Evolutionary conservation across 64 coral and sea anemone genomes (phyloP).

Genomic region (Trachythela sp.): DNA sequence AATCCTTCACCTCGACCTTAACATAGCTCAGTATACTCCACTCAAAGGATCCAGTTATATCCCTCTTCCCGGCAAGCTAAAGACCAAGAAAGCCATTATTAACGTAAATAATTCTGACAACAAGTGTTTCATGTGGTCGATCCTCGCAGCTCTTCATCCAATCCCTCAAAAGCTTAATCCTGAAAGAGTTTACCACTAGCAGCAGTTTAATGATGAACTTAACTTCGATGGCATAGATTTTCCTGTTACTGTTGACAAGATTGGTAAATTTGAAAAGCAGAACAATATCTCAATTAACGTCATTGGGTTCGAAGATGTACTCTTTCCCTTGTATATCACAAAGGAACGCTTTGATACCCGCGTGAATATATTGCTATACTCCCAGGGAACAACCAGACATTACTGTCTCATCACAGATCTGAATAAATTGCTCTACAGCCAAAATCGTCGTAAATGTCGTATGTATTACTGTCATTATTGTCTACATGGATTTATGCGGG

Average conservation of each 20-base stretch:
- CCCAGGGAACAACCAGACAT: not conserved
- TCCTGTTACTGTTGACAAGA: conserved; percentile 22
- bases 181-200: not conserved
- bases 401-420: conserved; percentile 43
- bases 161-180: not conserved
- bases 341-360: conserved; percentile 13
- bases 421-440: not conserved
- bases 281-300: conserved; percentile 42
- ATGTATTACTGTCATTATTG: conserved; percentile 27
- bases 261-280: conserved; percentile 52
- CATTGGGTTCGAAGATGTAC: not conserved
- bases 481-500: not conserved
- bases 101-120: conserved; percentile 37
- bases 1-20: not conserved
- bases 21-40: conserved; percentile 7
- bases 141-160: not conserved
- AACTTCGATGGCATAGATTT: conserved; percentile 38
- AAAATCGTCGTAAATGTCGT: not conserved
- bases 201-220: conserved; percentile 31
- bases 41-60: conserved; percentile 43
- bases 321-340: conserved; percentile 41
- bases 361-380: conserved; percentile 27
- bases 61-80: conserved; percentile 19
- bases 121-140: conserved; percentile 27
- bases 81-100: not conserved